Base-by-base conservation (phyloP, 2,797 vertebrate genomes). In the Tenualosa thibaudeaui region DNA sequence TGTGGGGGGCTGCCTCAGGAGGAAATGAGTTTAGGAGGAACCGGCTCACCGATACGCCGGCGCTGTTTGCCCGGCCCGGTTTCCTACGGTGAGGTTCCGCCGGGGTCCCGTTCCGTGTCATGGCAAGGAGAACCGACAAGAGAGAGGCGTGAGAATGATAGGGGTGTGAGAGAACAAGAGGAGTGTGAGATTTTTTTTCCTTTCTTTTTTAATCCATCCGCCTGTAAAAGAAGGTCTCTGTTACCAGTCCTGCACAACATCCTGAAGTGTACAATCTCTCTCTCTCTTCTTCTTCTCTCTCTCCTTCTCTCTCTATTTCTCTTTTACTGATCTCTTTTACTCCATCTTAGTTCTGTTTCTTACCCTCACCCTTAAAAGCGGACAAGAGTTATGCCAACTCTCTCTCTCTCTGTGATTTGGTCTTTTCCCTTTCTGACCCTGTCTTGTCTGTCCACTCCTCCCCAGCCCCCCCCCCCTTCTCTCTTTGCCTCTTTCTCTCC, bases 171-270 rank as follows among this genome's bases (percentile, higher is more conserved):
- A 86, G 87, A 71, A 71, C 12, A 17, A 71, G 26, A 71, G 13
- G 65, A 37, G 65, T 17, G 65, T 15, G n/a, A 71, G 65, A 31
- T 88, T 85, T 86, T 49, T n/a, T 75, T 81, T 22, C n/a, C 46
- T 46, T 10, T 22, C 43, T 53, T 13, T 22, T 31, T 68, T 68
- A 71, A 71, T 71, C 65, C 58, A 60, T 86, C 84, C 46, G 56
- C 58, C 53, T 60, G 83, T 91, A 88, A 91, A 89, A 88, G 86
- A 84, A 84, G 81, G 51, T 86, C 83, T 86, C 86, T 89, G 90
- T 89, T 87, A 85, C 85, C 84, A 84, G 84, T 56, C 81, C 51
- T 86, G 84, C 54, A 62, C 62, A 71, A 81, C 26, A 62, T 58
- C 81, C 84, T 65, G 84, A 83, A 46, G 46, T 46, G 4, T 46